Base-by-base conservation (phyloP, 2,888 invertebrate genomes). In the Sialis fuliginosa region DNA sequence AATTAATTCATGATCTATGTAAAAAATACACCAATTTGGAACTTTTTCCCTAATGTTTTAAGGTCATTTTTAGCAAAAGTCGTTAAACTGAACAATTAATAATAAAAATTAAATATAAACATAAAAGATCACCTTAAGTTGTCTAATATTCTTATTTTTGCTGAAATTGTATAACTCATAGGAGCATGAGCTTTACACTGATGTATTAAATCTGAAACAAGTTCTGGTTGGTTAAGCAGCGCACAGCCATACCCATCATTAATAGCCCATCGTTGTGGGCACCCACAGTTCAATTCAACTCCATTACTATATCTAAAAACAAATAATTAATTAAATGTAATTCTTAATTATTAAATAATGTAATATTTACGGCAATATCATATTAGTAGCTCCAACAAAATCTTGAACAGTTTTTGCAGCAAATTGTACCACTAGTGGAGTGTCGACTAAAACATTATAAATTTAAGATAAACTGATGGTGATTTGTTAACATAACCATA, bases 281-380 rank as follows among this genome's bases (percentile, higher is more conserved):
- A 97, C 1, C 97, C 97, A 69, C 97, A 97, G 62, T 97, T 97
- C 34, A 97, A 68, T 67, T 97, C 97, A 2, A 95, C 83, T 6
- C 97, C 97, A 69, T 88, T 83, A 47, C 84, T 79, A 68, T 81
- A 86, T 9, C 81, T 81, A 55, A 6, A 57, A 44, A 44, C 6
- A 35, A 34, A 33, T 22, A 22, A 22, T 22, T 22, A 44, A 32
- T 39, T 42, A 39, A 10, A 46, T 34, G 12, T 12, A 45, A 31
- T 32, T n/a, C 4, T 12, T 39, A 45, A n/a, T 4, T 33, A 6
- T 41, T 22, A 32, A 30, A 30, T 34, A 9, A 12, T 42, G 6
- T 42, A 12, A 8, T 48, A 68, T 75, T 65, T 69, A 84, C 71
- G 82, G 81, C 53, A 81, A 78, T 34, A 93, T 76, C 52, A 96